Evolutionary conservation across 2,888 invertebrate genomes (phyloP).

Genomic region (Ommatoiulus sabulosus): DNA sequence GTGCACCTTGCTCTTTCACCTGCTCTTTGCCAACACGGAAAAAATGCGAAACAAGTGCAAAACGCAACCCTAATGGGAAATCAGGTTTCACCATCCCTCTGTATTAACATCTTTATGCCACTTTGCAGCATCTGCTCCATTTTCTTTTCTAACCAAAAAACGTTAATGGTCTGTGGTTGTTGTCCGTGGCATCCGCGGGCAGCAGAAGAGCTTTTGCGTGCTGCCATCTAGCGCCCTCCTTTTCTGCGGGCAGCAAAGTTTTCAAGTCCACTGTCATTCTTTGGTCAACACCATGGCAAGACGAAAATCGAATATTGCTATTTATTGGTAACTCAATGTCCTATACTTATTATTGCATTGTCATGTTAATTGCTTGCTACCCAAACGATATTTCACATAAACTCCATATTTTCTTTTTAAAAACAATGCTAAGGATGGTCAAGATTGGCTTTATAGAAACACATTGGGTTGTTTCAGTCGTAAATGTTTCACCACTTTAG

Average conservation of each 20-base stretch:
- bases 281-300: not conserved
- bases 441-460: too few relatives aligned
- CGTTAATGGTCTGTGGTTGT: not conserved
- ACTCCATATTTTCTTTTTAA: too few relatives aligned
- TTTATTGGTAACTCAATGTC: too few relatives aligned
- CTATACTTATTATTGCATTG: too few relatives aligned
- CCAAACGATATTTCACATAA: too few relatives aligned
- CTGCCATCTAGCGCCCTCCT: not conserved
- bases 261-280: too few relatives aligned
- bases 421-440: too few relatives aligned
- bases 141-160: not conserved
- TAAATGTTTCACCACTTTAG: too few relatives aligned
- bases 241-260: too few relatives aligned
- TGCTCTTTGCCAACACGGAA: slow-evolving; percentile 48
- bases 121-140: slow-evolving; percentile 45
- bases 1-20: slow-evolving; percentile 48
- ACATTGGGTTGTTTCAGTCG: too few relatives aligned
- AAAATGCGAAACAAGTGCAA: slow-evolving; percentile 46
- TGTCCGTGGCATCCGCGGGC: not conserved
- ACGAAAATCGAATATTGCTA: too few relatives aligned
- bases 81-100: slow-evolving; percentile 41
- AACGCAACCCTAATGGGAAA: slow-evolving; percentile 41
- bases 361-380: too few relatives aligned
- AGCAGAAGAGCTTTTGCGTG: not conserved
- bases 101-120: slow-evolving; percentile 30